phyloP scores from a whole-genome alignment of 2,113 vertebrate species.

The Xenopus laevis region DNA sequence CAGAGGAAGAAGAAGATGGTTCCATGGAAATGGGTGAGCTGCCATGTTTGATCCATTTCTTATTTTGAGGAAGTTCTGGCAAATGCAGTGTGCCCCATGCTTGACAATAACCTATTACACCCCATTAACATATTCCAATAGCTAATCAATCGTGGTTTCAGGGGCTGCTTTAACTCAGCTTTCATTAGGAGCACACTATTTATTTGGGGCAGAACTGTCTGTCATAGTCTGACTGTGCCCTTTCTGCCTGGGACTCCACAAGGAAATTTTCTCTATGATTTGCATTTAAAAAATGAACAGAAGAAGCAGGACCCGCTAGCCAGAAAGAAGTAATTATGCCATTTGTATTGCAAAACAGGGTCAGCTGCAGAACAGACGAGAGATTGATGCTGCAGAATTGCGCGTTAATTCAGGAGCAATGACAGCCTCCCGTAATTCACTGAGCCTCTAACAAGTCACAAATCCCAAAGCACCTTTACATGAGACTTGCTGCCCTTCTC shows the following conservation, averaged over 20 bases:
- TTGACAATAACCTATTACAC: conserved; percentile 61
- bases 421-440: conserved; percentile 50
- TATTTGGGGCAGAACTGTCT: conserved; percentile 65
- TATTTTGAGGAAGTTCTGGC: too few relatives aligned
- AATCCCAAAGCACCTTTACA: neutral
- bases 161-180: conserved; percentile 62
- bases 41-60: too few relatives aligned
- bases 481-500: too few relatives aligned
- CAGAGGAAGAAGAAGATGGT: neutral
- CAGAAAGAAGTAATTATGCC: conserved; percentile 70
- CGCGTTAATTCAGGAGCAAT: conserved; percentile 58
- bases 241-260: conserved; percentile 65
- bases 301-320: conserved; percentile 67
- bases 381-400: conserved; percentile 62
- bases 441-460: conserved; percentile 45
- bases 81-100: too few relatives aligned
- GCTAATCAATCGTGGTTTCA: conserved; percentile 66
- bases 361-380: conserved; percentile 50
- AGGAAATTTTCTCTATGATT: conserved; percentile 76
- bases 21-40: neutral
- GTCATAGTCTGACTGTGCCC: conserved; percentile 62
- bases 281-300: conserved; percentile 74
- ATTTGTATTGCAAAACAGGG: conserved; percentile 76
- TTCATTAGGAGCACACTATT: conserved; percentile 63
- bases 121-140: conserved; percentile 70